These are phyloP conservation scores for Piscicola geometra DNA, from an alignment of 2,888 invertebrate genomes.

Conservation along the genomic window DNA sequence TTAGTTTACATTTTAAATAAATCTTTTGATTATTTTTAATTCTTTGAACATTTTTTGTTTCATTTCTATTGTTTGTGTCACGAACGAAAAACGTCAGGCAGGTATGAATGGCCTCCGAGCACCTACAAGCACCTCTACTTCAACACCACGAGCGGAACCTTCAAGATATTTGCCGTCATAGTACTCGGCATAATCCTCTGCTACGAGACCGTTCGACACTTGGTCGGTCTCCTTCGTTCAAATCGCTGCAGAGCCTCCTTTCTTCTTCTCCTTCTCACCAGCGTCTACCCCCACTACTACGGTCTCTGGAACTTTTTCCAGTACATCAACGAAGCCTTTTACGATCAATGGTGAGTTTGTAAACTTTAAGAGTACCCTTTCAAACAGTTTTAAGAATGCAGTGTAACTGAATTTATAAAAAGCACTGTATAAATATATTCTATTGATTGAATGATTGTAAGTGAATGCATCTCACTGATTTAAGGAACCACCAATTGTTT, in stretches of 20 bases:
- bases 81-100: slow-evolving; percentile 44
- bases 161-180: slow-evolving; percentile 50
- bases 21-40: neutral
- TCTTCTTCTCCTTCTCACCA: slow-evolving; percentile 49
- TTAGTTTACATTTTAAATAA: neutral
- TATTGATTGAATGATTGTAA: too few species aligned
- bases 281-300: slow-evolving; percentile 54
- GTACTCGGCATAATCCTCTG: slow-evolving; percentile 46
- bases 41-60: neutral
- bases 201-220: slow-evolving; percentile 52
- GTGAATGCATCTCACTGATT: too few species aligned
- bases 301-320: slow-evolving; percentile 18
- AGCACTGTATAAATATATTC: too few species aligned
- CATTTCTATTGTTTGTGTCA: neutral
- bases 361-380: neutral
- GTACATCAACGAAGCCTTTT: neutral
- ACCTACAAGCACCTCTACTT: slow-evolving; percentile 54
- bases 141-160: slow-evolving; percentile 50
- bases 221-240: slow-evolving; percentile 46
- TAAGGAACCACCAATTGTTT: slow-evolving; percentile 50
- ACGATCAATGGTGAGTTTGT: neutral
- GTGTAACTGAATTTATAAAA: too few species aligned
- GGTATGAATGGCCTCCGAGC: slow-evolving; percentile 53
- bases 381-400: too few species aligned
- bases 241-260: slow-evolving; percentile 46